A percentile compares a stretch with the other conserved stretches of the same genome.
Conservation (phyloP, 1,140 invertebrate genomes). For the Pseudachorutes palmiensis region DNA sequence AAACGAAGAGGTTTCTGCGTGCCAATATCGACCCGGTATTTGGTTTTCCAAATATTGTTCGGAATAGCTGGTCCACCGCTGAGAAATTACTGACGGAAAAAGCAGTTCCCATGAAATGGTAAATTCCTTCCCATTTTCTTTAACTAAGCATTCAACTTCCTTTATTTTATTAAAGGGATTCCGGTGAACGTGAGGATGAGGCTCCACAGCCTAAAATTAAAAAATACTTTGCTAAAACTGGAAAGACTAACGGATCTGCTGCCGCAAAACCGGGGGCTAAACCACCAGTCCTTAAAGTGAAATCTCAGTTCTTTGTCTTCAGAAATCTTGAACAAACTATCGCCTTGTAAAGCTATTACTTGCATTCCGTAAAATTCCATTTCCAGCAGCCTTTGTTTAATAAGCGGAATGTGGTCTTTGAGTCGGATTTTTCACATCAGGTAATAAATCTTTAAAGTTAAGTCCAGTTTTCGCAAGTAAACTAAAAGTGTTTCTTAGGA, state of each 20-base stretch:
- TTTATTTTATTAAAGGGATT: conserved; percentile 29
- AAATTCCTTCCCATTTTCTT: conserved; percentile 13
- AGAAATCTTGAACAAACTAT: conserved; percentile 22
- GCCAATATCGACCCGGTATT: conserved; percentile 81
- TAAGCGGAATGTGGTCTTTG: not conserved
- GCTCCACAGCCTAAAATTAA: conserved; percentile 32
- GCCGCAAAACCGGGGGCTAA: not conserved
- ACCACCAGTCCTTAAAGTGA: conserved; percentile 1
- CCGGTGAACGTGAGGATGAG: conserved; percentile 21
- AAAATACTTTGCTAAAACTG: conserved; percentile 29
- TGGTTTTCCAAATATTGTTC: conserved; percentile 88
- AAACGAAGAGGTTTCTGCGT: conserved; percentile 83
- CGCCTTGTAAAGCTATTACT: not conserved
- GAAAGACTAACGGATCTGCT: not conserved
- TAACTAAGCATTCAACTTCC: not conserved
- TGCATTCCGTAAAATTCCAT: not conserved
- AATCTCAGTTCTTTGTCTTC: conserved; percentile 34
- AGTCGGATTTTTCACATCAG: too few species aligned
- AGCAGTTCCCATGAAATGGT: conserved; percentile 62
- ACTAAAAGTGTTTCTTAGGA: too few species aligned
- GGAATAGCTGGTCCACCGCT: conserved; percentile 97
- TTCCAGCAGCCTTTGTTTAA: not conserved
- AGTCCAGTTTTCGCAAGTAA: too few species aligned
- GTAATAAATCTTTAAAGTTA: too few species aligned
- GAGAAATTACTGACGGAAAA: conserved; percentile 69